Conservation (phyloP, 2,797 vertebrate species). For the Tenualosa thibaudeaui region DNA sequence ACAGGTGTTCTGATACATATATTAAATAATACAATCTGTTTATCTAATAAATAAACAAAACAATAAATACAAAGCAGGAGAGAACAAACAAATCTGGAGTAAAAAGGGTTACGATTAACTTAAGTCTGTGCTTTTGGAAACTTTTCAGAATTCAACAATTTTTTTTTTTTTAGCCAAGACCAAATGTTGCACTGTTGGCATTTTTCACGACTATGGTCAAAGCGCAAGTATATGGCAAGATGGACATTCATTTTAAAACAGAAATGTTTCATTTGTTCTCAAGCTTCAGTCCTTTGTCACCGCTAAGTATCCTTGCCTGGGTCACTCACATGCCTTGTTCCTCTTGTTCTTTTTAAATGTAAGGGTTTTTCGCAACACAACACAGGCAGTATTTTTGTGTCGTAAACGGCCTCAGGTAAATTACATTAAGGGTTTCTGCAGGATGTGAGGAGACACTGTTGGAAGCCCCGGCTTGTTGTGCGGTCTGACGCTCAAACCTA, state of each 20-base stretch:
- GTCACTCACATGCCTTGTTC: not conserved
- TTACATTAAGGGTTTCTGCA: conserved; percentile 30
- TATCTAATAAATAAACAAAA: conserved; percentile 24
- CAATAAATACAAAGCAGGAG: conserved; percentile 21
- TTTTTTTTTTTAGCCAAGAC: conserved; percentile 5
- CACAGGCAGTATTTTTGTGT: conserved; percentile 46
- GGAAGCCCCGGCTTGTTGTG: conserved; percentile 4
- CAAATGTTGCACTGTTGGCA: conserved; percentile 9
- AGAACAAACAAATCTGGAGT: conserved; percentile 8
- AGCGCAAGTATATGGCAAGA: conserved; percentile 12
- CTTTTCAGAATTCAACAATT: not conserved
- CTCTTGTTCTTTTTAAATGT: conserved; percentile 22
- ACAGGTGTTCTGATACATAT: conserved; percentile 25
- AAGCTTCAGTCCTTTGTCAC: conserved; percentile 1
- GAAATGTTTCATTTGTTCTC: conserved; percentile 18
- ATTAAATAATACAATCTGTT: conserved; percentile 25
- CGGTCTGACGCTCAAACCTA: not conserved
- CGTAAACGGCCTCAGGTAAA: conserved; percentile 45
- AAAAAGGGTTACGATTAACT: conserved; percentile 18
- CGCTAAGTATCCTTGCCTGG: not conserved
- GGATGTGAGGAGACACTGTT: conserved; percentile 13
- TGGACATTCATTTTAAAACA: conserved; percentile 21
- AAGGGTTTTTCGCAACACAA: conserved; percentile 38
- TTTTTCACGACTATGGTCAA: conserved; percentile 3
- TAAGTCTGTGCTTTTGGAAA: conserved; percentile 24